phyloP scores from a whole-genome alignment of 2,113 vertebrate genomes.

The Corythaeola cristata region DNA sequence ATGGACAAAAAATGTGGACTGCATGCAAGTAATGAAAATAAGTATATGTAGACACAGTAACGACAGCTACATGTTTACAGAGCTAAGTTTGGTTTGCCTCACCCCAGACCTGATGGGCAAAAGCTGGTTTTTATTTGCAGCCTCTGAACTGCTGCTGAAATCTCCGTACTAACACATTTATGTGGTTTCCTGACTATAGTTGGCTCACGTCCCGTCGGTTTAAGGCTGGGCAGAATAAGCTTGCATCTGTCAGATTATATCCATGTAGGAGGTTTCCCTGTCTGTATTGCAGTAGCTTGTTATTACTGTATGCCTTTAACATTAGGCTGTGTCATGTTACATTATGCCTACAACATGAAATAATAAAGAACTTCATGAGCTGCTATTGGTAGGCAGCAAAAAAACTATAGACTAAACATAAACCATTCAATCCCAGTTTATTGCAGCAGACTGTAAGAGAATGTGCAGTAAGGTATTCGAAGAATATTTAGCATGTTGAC shows the following conservation, averaged over 20 bases:
- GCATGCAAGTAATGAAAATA: neutral
- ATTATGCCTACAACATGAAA: neutral
- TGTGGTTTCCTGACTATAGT: neutral
- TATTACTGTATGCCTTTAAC: conserved; percentile 14
- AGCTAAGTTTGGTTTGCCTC: neutral
- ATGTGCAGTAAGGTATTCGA: conserved; percentile 12
- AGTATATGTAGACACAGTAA: neutral
- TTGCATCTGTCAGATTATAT: conserved; percentile 12
- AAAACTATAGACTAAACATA: neutral
- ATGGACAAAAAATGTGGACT: neutral
- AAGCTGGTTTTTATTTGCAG: conserved; percentile 29
- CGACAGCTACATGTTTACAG: neutral
- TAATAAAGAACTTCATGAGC: neutral
- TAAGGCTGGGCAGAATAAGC: neutral
- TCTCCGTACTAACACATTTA: neutral
- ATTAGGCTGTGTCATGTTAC: conserved; percentile 25
- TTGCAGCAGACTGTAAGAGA: neutral
- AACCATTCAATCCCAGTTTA: conserved; percentile 2
- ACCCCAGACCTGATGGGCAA: neutral
- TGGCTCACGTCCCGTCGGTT: neutral
- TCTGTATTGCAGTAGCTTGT: neutral
- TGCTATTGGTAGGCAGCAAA: neutral
- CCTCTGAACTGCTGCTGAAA: neutral
- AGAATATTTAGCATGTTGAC: conserved; percentile 45
- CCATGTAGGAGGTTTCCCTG: neutral